Base-by-base conservation (phyloP, 2,113 vertebrate genomes). In the Peromyscus polionotus region DNA sequence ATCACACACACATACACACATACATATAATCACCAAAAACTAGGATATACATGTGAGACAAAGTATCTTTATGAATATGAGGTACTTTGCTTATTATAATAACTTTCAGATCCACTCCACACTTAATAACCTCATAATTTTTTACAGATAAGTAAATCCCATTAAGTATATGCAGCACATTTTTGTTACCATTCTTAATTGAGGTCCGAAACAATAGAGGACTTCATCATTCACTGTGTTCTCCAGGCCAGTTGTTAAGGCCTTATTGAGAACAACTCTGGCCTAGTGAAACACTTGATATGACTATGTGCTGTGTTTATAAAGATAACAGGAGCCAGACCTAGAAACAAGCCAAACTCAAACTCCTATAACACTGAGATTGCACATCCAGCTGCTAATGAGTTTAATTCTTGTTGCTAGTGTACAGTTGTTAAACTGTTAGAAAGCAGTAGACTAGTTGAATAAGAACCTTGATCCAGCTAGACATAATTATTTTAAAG, bases 401-500 rank as follows among this genome's bases (percentile, higher is more conserved):
- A 33, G 11, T 48, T 61, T 51, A 79, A 22, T 26, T 31, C 83
- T 95, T 17, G 31, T 4, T 17, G 31, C 22, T 24, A 0, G 85
- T 7, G 28, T 17, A 7, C 4, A 77, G 63, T 28, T n/a, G 12
- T n/a, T 68, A 75, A 83, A 42, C 42, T 54, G 19, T 65, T 77
- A 20, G 17, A 76, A 48, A 93, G 88, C 59, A n/a, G 61, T 36
- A 20, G 42, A 45, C 67, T 93, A 48, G 86, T 89, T 89, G 26
- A 85, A 80, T 84, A 67, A 86, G 72, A 76, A 73, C 54, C 87
- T 87, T 7, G 1, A 86, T 63, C 17, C 19, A 12, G n/a, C 39
- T 54, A 88, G 88, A 85, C 51, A 14, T 92, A 54, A 83, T 63
- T 96, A 93, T 89, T 90, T 81, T 73, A 95, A 94, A 86, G 76